These are phyloP conservation scores for Tapirus terrestris DNA, from an alignment of 2,113 vertebrate genomes.

Conservation along the genomic window DNA sequence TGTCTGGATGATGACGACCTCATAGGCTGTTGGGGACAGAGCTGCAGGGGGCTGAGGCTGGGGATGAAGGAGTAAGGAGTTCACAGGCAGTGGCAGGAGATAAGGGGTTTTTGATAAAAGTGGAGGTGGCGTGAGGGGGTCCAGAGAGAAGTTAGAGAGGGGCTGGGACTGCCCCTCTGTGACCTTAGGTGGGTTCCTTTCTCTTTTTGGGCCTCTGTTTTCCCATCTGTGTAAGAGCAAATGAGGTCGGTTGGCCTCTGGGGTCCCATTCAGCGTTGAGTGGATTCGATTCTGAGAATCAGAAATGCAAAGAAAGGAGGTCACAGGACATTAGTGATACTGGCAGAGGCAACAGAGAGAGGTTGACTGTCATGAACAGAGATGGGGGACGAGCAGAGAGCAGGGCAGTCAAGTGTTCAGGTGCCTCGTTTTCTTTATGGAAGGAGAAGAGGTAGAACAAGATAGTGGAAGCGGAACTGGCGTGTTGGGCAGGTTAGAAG, in stretches of 20 bases:
- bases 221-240: background rate
- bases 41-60: background rate
- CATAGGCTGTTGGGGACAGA: background rate
- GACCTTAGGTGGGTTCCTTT: background rate
- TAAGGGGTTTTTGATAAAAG: background rate
- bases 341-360: background rate
- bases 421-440: background rate
- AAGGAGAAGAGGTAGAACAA: background rate
- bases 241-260: background rate
- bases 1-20: background rate
- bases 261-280: background rate
- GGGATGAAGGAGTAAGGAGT: background rate
- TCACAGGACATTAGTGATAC: background rate
- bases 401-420: too few species aligned
- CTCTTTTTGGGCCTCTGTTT: background rate
- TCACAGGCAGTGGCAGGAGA: background rate
- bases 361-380: background rate
- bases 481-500: background rate
- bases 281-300: background rate
- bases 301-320: background rate
- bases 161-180: background rate
- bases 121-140: background rate
- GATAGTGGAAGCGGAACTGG: accelerated
- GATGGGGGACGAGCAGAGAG: background rate
- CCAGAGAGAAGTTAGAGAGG: background rate